phyloP scores from a whole-genome alignment of 2,113 vertebrate species.

The Myotis davidii region DNA sequence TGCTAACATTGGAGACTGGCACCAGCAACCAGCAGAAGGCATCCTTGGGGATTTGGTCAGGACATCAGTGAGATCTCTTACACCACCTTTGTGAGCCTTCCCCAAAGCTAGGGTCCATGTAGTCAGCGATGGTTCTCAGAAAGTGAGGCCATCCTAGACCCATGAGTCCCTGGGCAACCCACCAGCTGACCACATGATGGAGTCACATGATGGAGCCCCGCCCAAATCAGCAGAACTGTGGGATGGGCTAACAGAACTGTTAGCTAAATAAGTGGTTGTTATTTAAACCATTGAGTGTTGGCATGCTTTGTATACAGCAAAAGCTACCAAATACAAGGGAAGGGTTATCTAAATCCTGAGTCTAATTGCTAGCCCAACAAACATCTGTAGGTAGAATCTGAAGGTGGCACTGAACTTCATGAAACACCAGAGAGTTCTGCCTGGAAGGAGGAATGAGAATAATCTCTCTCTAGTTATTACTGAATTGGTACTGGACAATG shows the following conservation, averaged over 20 bases:
- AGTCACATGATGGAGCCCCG: neutral
- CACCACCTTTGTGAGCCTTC: neutral
- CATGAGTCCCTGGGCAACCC: neutral
- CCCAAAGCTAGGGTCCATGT: neutral
- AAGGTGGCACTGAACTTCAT: constrained; percentile 18
- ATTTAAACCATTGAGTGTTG: neutral
- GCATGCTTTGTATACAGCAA: neutral
- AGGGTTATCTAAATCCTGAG: neutral
- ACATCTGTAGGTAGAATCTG: neutral
- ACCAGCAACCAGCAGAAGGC: neutral
- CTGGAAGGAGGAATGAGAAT: constrained; percentile 46
- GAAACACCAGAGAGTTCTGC: constrained; percentile 22
- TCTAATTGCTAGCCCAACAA: neutral
- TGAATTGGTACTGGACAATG: constrained; percentile 59
- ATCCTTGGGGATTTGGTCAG: neutral
- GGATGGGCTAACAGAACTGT: neutral
- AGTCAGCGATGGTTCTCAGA: neutral
- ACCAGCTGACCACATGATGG: neutral
- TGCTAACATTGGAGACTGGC: neutral
- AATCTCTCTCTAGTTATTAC: constrained; percentile 56
- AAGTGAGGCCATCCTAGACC: neutral
- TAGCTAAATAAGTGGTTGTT: neutral
- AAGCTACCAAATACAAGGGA: neutral
- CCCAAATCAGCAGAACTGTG: neutral
- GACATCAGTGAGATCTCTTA: neutral